A percentile compares a stretch with the other conserved stretches of the same genome.
phyloP scores from a whole-genome alignment of 2,888 invertebrate species.

The Opisthograptis luteolata region DNA sequence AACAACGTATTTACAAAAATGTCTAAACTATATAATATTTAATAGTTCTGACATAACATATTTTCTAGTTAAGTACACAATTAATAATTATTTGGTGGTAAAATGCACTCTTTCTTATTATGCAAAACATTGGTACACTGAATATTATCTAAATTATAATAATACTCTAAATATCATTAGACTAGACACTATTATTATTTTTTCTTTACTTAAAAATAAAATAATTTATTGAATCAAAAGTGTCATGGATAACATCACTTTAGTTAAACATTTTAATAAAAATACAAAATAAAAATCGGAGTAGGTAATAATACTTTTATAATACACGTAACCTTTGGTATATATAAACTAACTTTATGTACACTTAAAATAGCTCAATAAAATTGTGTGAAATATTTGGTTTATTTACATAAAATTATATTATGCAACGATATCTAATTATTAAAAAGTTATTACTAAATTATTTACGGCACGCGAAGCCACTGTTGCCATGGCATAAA shows the following conservation, averaged over 20 bases:
- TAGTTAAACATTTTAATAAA: constrained; percentile 26
- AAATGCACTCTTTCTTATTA: constrained; percentile 50
- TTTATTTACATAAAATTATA: constrained; percentile 31
- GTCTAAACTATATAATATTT: too few species aligned
- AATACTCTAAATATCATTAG: constrained; percentile 26
- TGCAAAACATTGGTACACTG: not conserved
- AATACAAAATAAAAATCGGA: constrained; percentile 39
- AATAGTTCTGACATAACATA: constrained; percentile 31
- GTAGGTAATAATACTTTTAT: constrained; percentile 49
- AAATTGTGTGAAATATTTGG: constrained; percentile 43
- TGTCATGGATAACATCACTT: constrained; percentile 40
- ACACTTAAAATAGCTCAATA: constrained; percentile 36
- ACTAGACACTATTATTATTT: constrained; percentile 34
- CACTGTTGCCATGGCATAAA: too few species aligned
- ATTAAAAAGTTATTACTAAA: constrained; percentile 1
- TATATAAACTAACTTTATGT: constrained; percentile 33
- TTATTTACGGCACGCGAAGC: not conserved
- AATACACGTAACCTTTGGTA: constrained; percentile 61
- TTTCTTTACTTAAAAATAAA: constrained; percentile 16
- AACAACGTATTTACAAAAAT: too few species aligned
- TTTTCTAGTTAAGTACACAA: constrained; percentile 65
- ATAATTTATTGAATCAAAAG: constrained; percentile 34
- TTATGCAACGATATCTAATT: constrained; percentile 12
- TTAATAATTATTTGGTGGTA: constrained; percentile 54
- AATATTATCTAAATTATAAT: constrained; percentile 5